Percentiles rank a stretch among this genome's conserved stretches.
phyloP scores from a whole-genome alignment of 1,140 invertebrate species.

The Paracyclopina nana region DNA sequence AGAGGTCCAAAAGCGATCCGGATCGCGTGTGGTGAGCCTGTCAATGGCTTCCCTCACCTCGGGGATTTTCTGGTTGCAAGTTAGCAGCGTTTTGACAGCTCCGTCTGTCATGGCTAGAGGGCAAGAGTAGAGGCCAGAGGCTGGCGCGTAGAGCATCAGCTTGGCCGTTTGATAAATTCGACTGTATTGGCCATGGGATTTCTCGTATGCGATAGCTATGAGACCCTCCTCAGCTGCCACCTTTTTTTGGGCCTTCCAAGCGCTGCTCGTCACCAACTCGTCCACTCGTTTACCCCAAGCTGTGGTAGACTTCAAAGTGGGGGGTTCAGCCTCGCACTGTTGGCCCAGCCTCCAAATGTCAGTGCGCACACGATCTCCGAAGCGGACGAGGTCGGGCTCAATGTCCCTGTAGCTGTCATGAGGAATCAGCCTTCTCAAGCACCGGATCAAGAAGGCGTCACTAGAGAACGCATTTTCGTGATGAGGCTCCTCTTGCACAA shows the following conservation, averaged over 20 bases:
- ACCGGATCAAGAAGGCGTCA: neutral
- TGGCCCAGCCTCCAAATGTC: constrained; percentile 32
- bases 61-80: constrained; percentile 18
- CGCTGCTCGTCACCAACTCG: constrained; percentile 30
- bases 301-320: constrained; percentile 30
- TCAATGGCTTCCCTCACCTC: constrained; percentile 26
- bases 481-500: neutral
- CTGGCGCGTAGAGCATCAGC: constrained; percentile 32
- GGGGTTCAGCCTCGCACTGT: constrained; percentile 33
- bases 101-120: constrained; percentile 44
- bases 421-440: neutral
- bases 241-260: constrained; percentile 35
- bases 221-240: constrained; percentile 38
- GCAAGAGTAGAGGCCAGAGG: constrained; percentile 36
- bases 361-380: constrained; percentile 30
- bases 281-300: constrained; percentile 37
- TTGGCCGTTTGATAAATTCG: constrained; percentile 37
- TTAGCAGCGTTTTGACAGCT: constrained; percentile 34
- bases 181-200: constrained; percentile 29
- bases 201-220: constrained; percentile 35
- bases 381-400: constrained; percentile 18
- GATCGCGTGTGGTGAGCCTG: constrained; percentile 29
- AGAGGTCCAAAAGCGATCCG: constrained; percentile 36
- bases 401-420: neutral
- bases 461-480: neutral